Evolutionary conservation across 2,113 vertebrate species (phyloP).

Genomic region (Fukomys damarensis): DNA sequence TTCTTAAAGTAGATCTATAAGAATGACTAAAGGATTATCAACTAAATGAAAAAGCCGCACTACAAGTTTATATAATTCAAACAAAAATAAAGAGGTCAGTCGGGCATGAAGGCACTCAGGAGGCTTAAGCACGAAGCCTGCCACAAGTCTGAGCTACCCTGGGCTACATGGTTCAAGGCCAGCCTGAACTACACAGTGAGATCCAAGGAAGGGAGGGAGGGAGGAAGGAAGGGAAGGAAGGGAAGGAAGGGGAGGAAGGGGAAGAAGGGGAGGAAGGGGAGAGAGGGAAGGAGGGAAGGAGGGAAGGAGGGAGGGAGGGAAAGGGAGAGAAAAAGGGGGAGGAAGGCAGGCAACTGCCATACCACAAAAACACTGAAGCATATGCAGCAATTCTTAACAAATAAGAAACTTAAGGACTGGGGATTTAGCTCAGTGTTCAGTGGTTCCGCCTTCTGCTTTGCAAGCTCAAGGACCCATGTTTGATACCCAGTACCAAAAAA

Average conservation of each 20-base stretch:
- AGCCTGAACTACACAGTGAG: background rate
- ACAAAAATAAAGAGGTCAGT: conserved; percentile 25
- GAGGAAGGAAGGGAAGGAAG: too few relatives aligned
- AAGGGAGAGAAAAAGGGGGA: background rate
- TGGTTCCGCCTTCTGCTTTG: too few relatives aligned
- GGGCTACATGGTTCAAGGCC: background rate
- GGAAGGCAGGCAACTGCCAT: background rate
- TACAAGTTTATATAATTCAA: conserved; percentile 34
- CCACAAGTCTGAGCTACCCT: background rate
- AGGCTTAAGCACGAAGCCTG: background rate
- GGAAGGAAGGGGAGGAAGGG: too few relatives aligned
- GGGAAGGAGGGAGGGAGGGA: too few relatives aligned
- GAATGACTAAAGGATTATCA: background rate
- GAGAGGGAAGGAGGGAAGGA: too few relatives aligned
- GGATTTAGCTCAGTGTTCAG: too few relatives aligned
- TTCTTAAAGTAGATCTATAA: background rate
- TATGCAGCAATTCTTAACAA: conserved; percentile 43
- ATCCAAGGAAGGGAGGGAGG: background rate
- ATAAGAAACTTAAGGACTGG: background rate
- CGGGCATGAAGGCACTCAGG: background rate
- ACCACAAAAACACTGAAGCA: background rate
- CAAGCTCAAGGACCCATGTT: too few relatives aligned
- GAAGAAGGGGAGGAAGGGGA: background rate
- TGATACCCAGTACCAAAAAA: too few relatives aligned
- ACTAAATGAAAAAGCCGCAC: background rate